Percentiles rank a stretch among this genome's conserved stretches.
These are phyloP conservation scores for Raja brachyura DNA, from an alignment of 2,113 vertebrate species.

Conservation along the genomic window DNA sequence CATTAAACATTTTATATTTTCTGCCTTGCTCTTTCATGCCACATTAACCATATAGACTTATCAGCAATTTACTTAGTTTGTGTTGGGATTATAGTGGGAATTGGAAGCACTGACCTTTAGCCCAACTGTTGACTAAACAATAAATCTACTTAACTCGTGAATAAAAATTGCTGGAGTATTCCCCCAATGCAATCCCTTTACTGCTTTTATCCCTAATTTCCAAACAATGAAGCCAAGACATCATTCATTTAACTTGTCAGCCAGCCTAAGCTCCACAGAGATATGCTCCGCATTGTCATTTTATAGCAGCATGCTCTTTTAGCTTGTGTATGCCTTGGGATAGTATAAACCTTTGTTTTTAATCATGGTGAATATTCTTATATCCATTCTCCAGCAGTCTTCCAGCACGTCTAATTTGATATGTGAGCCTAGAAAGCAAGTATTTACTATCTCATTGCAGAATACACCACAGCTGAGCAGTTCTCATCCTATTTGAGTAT, in stretches of 20 bases:
- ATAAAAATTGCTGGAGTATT: not conserved
- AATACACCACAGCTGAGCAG: not conserved
- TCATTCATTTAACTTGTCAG: not conserved
- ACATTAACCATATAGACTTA: not conserved
- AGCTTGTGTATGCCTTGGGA: not conserved
- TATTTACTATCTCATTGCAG: too few relatives aligned
- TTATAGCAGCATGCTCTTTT: not conserved
- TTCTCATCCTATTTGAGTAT: not conserved
- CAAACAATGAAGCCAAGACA: not conserved
- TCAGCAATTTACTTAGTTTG: not conserved
- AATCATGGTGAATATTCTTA: not conserved
- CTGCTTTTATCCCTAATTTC: not conserved
- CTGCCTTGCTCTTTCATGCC: not conserved
- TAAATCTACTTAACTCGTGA: not conserved
- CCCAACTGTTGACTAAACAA: conserved; percentile 25
- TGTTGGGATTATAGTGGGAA: not conserved
- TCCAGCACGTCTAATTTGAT: too few relatives aligned
- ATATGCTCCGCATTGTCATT: not conserved
- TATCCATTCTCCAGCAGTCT: not conserved
- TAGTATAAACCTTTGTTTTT: not conserved
- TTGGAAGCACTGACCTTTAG: not conserved
- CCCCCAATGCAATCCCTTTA: not conserved
- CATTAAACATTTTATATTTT: not conserved
- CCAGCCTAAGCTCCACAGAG: not conserved
- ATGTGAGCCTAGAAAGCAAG: not conserved